Evolutionary conservation across 2,888 invertebrate genomes (phyloP).

Genomic region (Orthosia gracilis): DNA sequence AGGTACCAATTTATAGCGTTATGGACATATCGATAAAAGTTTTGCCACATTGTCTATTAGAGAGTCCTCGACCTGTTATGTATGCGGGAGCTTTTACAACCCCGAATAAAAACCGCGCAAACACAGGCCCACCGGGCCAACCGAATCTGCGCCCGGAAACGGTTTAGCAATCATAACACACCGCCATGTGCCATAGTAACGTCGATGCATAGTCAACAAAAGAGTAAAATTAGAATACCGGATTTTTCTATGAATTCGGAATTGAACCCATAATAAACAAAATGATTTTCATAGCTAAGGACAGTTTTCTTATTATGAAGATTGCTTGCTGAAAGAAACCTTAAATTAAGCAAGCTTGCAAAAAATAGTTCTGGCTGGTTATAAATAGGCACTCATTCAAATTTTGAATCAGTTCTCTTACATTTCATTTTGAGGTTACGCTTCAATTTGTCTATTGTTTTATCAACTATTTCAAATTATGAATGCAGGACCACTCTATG

Average conservation of each 20-base stretch:
- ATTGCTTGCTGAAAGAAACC: neutral
- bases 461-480: slow-evolving; percentile 2
- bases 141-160: neutral
- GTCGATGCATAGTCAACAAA: neutral
- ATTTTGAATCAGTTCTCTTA: neutral
- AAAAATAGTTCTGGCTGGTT: neutral
- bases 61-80: no score
- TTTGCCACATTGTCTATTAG: no score
- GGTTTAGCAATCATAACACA: neutral
- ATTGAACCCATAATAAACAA: neutral
- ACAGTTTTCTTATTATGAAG: neutral
- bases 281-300: no score
- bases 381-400: neutral
- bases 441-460: neutral
- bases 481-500: neutral
- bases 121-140: neutral
- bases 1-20: no score
- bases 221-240: neutral
- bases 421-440: neutral
- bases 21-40: no score
- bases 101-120: neutral
- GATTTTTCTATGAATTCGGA: neutral
- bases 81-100: neutral
- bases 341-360: neutral
- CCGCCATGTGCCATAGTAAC: neutral